Evolutionary conservation across 2,113 vertebrate genomes (phyloP), one percentile per base, ranked within the genome.

Genomic region (Anseranas semipalmata): DNA sequence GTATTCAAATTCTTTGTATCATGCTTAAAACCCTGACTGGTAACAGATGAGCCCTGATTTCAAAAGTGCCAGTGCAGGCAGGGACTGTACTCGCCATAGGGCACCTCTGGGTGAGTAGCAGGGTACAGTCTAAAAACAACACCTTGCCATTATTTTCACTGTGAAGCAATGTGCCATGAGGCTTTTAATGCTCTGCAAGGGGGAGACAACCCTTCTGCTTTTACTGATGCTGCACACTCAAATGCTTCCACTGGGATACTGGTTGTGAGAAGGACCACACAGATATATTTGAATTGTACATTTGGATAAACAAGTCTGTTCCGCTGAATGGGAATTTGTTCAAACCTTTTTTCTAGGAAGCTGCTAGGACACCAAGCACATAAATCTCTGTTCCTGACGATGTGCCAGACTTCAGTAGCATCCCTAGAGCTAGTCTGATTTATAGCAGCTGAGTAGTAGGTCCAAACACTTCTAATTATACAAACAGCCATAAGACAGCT

Each of bases 141-240:
- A 4, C 0, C 0, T 53, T 4, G 6, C 15, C 33, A 6, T 20
- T 1, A 0, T 24, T 72, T 67, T 33, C 15, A 7, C 11, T 1
- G 14, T 35, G 56, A 66, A 71, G 37, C 28, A 5, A 13, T 0
- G 21, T 63, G 58, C 73, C 28, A 7, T 4, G 2, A 68, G 56
- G 45, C 39, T 45, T 10, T 17, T 33, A n/a, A 32, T 11, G 59
- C 8, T 22, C 48, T 10, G 55, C 30, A 6, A 12, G 50, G 62
- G 0, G 39, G 45, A 63, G 22, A 8, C 12, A 30, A 8, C 13
- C 74, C 33, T 17, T 24, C 28, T 13, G 68, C 62, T 52, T 28
- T 16, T 33, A 15, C 41, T 3, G 46, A 35, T 50, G 53, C 55
- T 39, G 55, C 20, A 18, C 15, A 4, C 56, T 52, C 56, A 25